Evolutionary conservation across 2,888 invertebrate genomes (phyloP).

Genomic region (Syrista parreyssii): DNA sequence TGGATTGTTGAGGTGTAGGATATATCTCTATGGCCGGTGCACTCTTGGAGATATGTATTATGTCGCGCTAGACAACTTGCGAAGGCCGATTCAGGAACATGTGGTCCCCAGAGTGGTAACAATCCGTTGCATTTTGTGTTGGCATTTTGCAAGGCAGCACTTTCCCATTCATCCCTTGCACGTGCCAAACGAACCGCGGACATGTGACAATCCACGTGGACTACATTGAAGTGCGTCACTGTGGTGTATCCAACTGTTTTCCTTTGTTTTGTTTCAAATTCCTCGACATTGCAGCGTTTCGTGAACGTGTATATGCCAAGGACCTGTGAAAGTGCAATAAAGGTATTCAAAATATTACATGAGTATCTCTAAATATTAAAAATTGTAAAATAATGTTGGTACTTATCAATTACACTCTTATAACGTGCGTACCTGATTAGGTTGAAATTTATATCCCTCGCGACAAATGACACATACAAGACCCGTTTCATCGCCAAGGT

Average conservation of each 20-base stretch:
- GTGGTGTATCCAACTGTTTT: conserved; percentile 92
- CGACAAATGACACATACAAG: conserved; percentile 97
- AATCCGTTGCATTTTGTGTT: conserved; percentile 98
- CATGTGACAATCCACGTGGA: conserved; percentile 98
- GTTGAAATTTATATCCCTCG: conserved; percentile 97
- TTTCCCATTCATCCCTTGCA: conserved; percentile 95
- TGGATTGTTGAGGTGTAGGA: conserved; percentile 87
- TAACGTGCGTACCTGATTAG: conserved; percentile 75
- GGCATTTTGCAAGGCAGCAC: conserved; percentile 96
- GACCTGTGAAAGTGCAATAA: conserved; percentile 68
- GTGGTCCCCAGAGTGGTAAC: conserved; percentile 96
- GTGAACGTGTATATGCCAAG: conserved; percentile 97
- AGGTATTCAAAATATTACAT: not conserved
- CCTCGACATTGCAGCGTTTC: conserved; percentile 93
- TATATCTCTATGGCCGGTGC: conserved; percentile 81
- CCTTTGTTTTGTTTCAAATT: conserved; percentile 88
- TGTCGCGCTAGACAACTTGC: conserved; percentile 94
- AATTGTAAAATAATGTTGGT: not conserved
- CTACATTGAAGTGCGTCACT: conserved; percentile 98
- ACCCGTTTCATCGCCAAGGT: conserved; percentile 94
- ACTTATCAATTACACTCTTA: not conserved
- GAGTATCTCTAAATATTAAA: not conserved
- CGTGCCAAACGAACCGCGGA: conserved; percentile 84
- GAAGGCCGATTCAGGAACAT: conserved; percentile 91
- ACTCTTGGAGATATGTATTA: conserved; percentile 84